Percentiles rank a stretch among this genome's conserved stretches.
Evolutionary conservation across 2,797 vertebrate species (phyloP).

Genomic region (Psittacula derbiana): DNA sequence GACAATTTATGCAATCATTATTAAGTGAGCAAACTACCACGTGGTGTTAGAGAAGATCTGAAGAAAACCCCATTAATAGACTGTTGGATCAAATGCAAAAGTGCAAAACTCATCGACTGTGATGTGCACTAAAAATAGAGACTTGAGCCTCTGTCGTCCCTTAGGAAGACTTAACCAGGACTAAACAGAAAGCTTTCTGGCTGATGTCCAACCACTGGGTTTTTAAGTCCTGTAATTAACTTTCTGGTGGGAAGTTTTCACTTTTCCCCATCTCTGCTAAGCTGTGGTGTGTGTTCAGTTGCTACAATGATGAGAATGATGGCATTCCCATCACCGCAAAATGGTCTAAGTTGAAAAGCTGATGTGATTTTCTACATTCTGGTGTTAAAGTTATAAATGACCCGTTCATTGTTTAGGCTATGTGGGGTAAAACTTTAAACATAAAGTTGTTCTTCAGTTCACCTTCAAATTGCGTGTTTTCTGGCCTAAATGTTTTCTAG

Average conservation of each 20-base stretch:
- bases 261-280: background rate
- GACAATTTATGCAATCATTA: background rate
- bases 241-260: background rate
- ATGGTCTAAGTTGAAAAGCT: background rate
- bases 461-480: background rate
- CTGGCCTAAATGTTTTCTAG: background rate
- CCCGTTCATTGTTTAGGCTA: background rate
- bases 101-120: background rate
- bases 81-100: constrained; percentile 22
- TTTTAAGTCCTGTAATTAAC: background rate
- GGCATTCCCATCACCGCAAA: background rate
- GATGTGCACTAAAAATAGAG: constrained; percentile 37
- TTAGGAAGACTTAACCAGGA: constrained; percentile 27
- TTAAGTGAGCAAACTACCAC: background rate
- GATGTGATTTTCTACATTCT: background rate
- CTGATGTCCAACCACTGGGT: background rate
- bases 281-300: background rate
- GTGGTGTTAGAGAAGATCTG: background rate
- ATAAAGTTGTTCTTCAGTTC: background rate
- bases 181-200: constrained; percentile 22
- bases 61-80: background rate
- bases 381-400: background rate
- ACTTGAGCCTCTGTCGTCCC: background rate
- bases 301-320: background rate
- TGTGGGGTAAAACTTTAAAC: background rate